Evolutionary conservation across 2,888 invertebrate species (phyloP).

Genomic region (Pseudolycoriella hygida): DNA sequence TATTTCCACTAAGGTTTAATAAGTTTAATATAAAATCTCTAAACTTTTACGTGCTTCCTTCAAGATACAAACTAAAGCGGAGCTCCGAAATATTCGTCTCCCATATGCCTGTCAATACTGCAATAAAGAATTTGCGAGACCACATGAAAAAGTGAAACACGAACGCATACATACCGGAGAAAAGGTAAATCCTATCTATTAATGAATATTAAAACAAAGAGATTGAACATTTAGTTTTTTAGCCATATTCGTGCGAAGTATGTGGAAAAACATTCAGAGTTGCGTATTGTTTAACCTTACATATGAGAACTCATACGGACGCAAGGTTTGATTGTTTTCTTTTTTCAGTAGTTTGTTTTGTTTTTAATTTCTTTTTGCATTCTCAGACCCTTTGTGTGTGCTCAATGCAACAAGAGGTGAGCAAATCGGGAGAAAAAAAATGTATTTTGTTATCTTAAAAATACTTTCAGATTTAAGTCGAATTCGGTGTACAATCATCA

Average conservation of each 20-base stretch:
- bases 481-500: conserved; percentile 67
- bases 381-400: conserved; percentile 50
- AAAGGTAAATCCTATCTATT: too few species aligned
- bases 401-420: conserved; percentile 44
- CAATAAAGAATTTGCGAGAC: conserved; percentile 48
- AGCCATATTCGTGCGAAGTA: conserved; percentile 60
- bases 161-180: conserved; percentile 62
- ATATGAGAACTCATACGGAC: conserved; percentile 64
- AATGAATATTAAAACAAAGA: conserved; percentile 10
- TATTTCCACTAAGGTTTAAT: too few species aligned
- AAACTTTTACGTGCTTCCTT: neutral
- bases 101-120: conserved; percentile 58
- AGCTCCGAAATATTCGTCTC: conserved; percentile 15
- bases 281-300: conserved; percentile 59
- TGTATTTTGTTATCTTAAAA: too few species aligned
- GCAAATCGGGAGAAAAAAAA: too few species aligned
- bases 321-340: conserved; percentile 19
- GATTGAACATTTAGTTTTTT: neutral
- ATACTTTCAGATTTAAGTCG: conserved; percentile 47
- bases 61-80: conserved; percentile 7
- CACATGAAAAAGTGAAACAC: conserved; percentile 69
- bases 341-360: too few species aligned
- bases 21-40: too few species aligned
- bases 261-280: conserved; percentile 68
- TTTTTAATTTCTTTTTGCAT: too few species aligned